Evolutionary conservation across 2,113 vertebrate species (phyloP), one percentile per base, ranked within the genome.

Genomic region (Puffinus mauretanicus): DNA sequence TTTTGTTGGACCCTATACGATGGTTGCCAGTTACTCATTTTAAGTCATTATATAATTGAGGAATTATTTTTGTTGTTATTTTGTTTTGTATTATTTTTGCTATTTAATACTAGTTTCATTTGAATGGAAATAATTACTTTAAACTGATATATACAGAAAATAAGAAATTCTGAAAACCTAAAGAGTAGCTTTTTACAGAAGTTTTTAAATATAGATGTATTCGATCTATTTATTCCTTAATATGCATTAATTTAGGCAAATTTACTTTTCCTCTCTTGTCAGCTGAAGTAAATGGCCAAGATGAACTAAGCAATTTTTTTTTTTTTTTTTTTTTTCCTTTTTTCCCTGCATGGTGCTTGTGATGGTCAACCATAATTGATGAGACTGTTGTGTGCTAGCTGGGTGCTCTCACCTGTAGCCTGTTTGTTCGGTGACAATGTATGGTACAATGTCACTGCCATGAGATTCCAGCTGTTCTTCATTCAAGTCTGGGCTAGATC

Each of bases 1-100:
- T 10, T 64, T 32, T 66, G 9, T 32, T 88, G 36, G 20, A 44
- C 9, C 16, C 16, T 1, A 1, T 30, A 4, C 0, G 1, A 2
- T 17, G 38, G 32, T 22, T 69, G 22, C 16, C 21, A n/a, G 2
- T 52, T 78, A 34, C 9, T 58, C 4, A 38, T 67, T 89, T 24
- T 13, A 80, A 73, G 22, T 65, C 10, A 4, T 17, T 34, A 5
- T 1, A 16, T 55, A 34, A 42, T 5, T 32, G 32, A 65, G 32
- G 11, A 42, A 38, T 57, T n/a, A 9, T 20, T 71, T 82, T 86
- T 46, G 1, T 19, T 61, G 7, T 20, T n/a, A 11, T 15, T 66
- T 66, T 36, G 7, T 24, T 66, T 83, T 18, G 36, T n/a, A 4
- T 49, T 62, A 4, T 5, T 16, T 9, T 51, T 72, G 11, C 11